Base-by-base conservation (phyloP, 2,113 vertebrate species). In the Syrmaticus mikado region DNA sequence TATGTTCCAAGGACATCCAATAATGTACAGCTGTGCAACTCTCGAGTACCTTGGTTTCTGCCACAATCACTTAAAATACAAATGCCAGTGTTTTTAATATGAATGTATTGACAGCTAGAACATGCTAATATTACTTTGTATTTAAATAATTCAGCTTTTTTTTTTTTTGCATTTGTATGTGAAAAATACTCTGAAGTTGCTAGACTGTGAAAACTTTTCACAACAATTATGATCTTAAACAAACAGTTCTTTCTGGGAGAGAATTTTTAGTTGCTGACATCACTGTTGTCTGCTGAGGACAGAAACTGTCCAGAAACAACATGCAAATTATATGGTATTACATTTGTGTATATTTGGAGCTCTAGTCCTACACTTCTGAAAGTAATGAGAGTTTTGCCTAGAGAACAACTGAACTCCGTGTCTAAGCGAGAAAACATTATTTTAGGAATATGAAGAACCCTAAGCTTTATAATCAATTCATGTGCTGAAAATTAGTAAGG, bases 271-370 rank as follows among this genome's bases (percentile, higher is more conserved):
- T 28, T 91, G 21, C 36, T 91, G 76, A 85, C 46, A 85, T 91
- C 38, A 61, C 43, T 89, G 27, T 32, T 84, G 27, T 62, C 89
- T 32, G 6, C 18, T 68, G 21, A 89, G 74, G 58, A 61, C 65
- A 87, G 30, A 94, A 85, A 75, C 19, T 70, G 9, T 70, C 85
- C 80, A 85, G 85, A 94, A 82, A 53, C 48, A 91, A 65, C 65
- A 65, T n/a, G 45, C 50, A 90, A 93, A 90, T 94, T 91, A 87
- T 64, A 90, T 0, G 32, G 50, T 85, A 89, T 82, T 67, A 50
- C 36, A 48, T 92, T 92, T 90, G 78, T 91, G 64, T 89, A 74
- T 89, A 80, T 87, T 87, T 93, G 75, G 82, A 87, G 73, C 41
- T 52, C 21, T 52, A 40, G 82, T 53, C 20, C 38, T 81, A 38